phyloP scores from a whole-genome alignment of 2,113 vertebrate genomes.

The Vidua macroura region DNA sequence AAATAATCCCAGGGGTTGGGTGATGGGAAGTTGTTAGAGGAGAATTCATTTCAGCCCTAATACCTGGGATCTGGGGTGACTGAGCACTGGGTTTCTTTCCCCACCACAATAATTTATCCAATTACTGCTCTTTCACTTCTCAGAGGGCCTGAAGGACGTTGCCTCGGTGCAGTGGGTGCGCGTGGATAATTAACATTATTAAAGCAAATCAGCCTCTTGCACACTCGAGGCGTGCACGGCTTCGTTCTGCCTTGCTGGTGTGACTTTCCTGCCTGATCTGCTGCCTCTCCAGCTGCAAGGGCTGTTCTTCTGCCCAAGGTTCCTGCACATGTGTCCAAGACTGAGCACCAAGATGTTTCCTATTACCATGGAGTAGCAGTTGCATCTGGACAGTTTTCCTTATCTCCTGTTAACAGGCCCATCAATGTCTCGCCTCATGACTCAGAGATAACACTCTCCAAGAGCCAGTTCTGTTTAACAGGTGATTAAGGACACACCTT shows the following conservation, averaged over 20 bases:
- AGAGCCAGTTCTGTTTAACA: too few species aligned
- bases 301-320: accelerated
- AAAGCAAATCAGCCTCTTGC: background rate
- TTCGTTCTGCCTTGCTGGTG: background rate
- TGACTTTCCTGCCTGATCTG: accelerated
- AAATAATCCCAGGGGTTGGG: background rate
- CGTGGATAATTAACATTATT: accelerated
- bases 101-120: background rate
- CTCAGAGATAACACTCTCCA: too few species aligned
- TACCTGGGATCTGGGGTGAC: background rate
- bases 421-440: too few species aligned
- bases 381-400: too few species aligned
- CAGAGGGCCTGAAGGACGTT: background rate
- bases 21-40: background rate
- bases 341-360: too few species aligned
- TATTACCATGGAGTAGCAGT: too few species aligned
- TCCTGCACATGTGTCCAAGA: background rate
- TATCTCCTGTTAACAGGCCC: too few species aligned
- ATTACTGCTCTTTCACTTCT: background rate
- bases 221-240: accelerated
- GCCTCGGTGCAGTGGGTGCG: accelerated
- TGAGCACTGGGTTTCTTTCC: background rate
- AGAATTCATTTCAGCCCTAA: background rate
- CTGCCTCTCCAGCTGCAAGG: background rate
- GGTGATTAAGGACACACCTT: too few species aligned